A percentile compares a stretch with the other conserved stretches of the same genome.
Evolutionary conservation across 2,113 vertebrate genomes (phyloP).

Genomic region (Melanocharis versteri): DNA sequence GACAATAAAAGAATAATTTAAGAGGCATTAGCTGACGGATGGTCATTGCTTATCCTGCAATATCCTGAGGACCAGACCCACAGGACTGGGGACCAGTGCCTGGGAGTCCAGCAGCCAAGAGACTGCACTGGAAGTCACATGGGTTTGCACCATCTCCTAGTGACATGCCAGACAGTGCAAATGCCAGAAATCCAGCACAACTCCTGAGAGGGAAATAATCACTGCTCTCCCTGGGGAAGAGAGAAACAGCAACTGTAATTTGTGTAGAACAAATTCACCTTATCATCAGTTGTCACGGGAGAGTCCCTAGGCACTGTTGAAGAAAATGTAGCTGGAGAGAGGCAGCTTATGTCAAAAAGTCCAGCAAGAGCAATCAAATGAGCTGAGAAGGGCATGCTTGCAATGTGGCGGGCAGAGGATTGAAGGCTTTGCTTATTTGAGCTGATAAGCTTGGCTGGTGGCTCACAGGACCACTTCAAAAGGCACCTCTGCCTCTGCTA

Average conservation of each 20-base stretch:
- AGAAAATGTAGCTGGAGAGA: not conserved
- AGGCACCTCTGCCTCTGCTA: not conserved
- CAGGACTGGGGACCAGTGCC: not conserved
- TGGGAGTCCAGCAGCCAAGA: not conserved
- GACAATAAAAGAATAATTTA: not conserved
- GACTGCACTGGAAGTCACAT: not conserved
- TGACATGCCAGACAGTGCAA: not conserved
- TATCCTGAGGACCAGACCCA: not conserved
- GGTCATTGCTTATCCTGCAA: not conserved
- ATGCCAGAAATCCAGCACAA: not conserved
- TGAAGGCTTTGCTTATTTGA: conserved; percentile 19
- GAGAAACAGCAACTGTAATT: not conserved
- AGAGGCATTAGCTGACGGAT: not conserved
- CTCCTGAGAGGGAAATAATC: not conserved
- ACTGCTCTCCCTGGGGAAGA: not conserved
- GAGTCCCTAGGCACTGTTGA: not conserved
- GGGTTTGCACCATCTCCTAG: not conserved
- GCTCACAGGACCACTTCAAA: not conserved
- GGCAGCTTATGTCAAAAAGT: not conserved
- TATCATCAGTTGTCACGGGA: not conserved
- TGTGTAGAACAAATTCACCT: not conserved
- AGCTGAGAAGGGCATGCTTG: not conserved
- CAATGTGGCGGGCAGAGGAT: not conserved
- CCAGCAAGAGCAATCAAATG: not conserved
- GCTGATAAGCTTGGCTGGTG: not conserved